A percentile compares a stretch with the other conserved stretches of the same genome.
phyloP scores from a whole-genome alignment of 2,888 invertebrate genomes.

The Coronaproctus castanopsis region DNA sequence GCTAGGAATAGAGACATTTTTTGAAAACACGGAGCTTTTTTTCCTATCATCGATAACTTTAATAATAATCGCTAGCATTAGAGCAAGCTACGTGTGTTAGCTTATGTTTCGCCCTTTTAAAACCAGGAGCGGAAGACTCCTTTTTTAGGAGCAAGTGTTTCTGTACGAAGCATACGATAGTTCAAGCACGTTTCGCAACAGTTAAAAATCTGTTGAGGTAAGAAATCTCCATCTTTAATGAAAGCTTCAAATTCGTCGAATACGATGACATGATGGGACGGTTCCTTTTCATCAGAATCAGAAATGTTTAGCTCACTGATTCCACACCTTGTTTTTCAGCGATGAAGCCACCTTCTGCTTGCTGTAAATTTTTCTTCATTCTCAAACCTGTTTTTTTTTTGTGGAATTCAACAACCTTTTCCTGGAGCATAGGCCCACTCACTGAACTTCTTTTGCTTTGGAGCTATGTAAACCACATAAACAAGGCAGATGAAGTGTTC shows the following conservation, averaged over 20 bases:
- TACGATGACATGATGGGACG: slow-evolving; percentile 14
- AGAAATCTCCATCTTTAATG: slow-evolving; percentile 9
- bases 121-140: slow-evolving; percentile 18
- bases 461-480: no score
- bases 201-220: slow-evolving; percentile 19
- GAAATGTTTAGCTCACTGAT: slow-evolving; percentile 17
- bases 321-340: slow-evolving; percentile 20
- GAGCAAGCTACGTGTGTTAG: slow-evolving; percentile 19
- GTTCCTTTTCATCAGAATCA: slow-evolving; percentile 17
- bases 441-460: no score
- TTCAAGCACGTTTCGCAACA: slow-evolving; percentile 21
- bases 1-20: slow-evolving; percentile 16
- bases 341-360: slow-evolving; percentile 19
- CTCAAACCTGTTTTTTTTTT: no score
- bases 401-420: no score
- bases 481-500: no score
- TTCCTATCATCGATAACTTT: slow-evolving; percentile 20
- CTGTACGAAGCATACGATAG: slow-evolving; percentile 19
- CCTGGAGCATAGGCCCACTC: no score
- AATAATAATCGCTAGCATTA: slow-evolving; percentile 20
- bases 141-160: slow-evolving; percentile 18
- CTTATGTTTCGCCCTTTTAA: slow-evolving; percentile 20
- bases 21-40: slow-evolving; percentile 19
- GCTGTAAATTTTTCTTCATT: slow-evolving; percentile 5
- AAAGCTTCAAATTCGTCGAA: slow-evolving; percentile 15